Evolutionary conservation across 2,113 vertebrate genomes (phyloP), one percentile per base, ranked within the genome.

Genomic region (Nesoenas mayeri): DNA sequence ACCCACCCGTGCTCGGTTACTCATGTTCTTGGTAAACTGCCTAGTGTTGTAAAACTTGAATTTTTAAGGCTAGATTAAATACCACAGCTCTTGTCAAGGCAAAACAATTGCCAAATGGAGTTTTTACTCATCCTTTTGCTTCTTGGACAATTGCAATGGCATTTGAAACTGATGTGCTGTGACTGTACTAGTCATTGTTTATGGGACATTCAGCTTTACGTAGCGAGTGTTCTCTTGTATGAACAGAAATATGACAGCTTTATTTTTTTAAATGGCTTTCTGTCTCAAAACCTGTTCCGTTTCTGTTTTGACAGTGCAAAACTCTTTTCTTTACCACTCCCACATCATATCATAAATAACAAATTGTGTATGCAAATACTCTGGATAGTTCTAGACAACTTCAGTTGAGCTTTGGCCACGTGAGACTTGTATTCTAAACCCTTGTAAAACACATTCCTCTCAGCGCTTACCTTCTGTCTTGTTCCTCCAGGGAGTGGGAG

Each of bases 251-350:
- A 29, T 0, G 0, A 75, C 61, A 85, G 70, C 85, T 94, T 93
- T 77, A 22, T 56, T 67, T 94, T 86, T 74, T 89, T 11, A 83
- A 69, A 80, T 54, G 17, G 12, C 12, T 85, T 85, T 79, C 85
- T 70, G 10, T 89, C 66, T 62, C 74, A 85, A 91, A 91, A 79
- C 66, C 58, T 88, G 67, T 53, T 94, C 28, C 79, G 88, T 67
- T 77, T 80, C 62, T 90, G 54, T 73, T 90, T 91, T 94, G 85
- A 90, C 79, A 73, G 75, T 36, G 32, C 26, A 85, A 92, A 32
- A 42, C 28, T n/a, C 50, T 81, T 87, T 42, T 34, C 62, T 57
- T 69, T 83, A 42, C 47, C 18, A 26, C 54, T 90, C 58, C 22
- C 3, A 8, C 24, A 2, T 85, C 36, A 14, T 82, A 44, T 36